Evolutionary conservation across 2,113 vertebrate species (phyloP).

Genomic region (Catharus bicknelli): DNA sequence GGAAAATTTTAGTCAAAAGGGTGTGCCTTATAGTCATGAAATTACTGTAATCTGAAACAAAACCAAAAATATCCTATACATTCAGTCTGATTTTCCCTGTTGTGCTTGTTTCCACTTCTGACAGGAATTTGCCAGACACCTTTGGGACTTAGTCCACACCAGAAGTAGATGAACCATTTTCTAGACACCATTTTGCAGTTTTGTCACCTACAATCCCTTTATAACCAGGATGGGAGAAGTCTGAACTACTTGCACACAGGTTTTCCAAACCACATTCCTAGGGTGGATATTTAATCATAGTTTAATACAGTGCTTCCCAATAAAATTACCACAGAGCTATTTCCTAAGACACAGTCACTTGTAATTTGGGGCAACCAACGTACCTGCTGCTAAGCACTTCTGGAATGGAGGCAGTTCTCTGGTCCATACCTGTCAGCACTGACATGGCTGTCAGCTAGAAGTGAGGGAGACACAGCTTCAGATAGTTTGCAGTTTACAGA

Average conservation of each 20-base stretch:
- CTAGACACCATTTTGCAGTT: neutral
- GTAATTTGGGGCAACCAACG: neutral
- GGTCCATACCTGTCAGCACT: neutral
- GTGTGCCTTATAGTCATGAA: no score
- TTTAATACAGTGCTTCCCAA: neutral
- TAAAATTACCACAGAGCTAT: neutral
- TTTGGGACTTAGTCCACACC: neutral
- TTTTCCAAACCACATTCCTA: neutral
- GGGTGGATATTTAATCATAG: accelerated
- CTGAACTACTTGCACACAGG: neutral
- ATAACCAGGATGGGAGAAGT: neutral
- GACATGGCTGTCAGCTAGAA: slow-evolving; percentile 21
- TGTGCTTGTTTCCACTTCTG: neutral
- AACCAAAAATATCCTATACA: neutral
- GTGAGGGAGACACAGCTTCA: neutral
- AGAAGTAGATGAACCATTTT: neutral
- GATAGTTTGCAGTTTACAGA: neutral
- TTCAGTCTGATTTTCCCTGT: neutral
- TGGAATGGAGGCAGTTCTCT: slow-evolving; percentile 47
- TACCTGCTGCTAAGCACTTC: slow-evolving; percentile 64
- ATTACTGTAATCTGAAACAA: neutral
- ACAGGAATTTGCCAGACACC: neutral
- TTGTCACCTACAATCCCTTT: neutral
- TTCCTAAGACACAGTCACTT: neutral
- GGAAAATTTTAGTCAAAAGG: no score